Percentiles rank a stretch among this genome's conserved stretches.
phyloP scores from a whole-genome alignment of 2,888 invertebrate species.

The Acleris cristana region DNA sequence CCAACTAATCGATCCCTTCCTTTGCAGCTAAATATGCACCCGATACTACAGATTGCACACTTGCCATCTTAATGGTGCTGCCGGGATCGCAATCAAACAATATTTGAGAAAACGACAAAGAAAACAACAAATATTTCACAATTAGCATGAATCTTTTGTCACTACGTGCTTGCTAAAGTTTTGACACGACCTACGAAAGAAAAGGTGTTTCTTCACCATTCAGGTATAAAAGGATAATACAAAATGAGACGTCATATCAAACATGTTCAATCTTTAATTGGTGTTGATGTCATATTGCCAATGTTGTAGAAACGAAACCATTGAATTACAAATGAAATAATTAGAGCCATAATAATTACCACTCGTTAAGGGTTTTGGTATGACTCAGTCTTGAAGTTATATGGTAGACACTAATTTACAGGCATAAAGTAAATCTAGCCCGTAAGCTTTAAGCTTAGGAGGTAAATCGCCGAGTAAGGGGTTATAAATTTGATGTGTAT shows the following conservation, averaged over 20 bases:
- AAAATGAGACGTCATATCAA: too few relatives aligned
- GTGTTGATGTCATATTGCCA: too few relatives aligned
- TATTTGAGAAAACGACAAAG: neutral
- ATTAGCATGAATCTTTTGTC: too few relatives aligned
- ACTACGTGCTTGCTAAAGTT: too few relatives aligned
- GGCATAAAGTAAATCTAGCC: slow-evolving; percentile 29
- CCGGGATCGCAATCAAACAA: neutral
- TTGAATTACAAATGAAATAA: too few relatives aligned
- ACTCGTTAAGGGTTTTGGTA: too few relatives aligned
- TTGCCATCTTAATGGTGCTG: slow-evolving; percentile 3
- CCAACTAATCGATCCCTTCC: slow-evolving; percentile 71
- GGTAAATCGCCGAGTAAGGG: slow-evolving; percentile 28
- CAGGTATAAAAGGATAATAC: too few relatives aligned
- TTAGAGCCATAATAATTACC: too few relatives aligned
- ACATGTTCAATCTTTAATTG: too few relatives aligned
- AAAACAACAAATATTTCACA: neutral
- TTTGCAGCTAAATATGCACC: slow-evolving; percentile 64
- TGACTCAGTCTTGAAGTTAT: neutral
- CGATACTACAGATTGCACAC: slow-evolving; percentile 42
- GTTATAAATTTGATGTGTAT: slow-evolving; percentile 37
- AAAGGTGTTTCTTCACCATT: too few relatives aligned
- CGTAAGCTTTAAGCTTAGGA: slow-evolving; percentile 19
- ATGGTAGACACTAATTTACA: slow-evolving; percentile 9
- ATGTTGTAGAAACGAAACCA: too few relatives aligned
- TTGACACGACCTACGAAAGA: too few relatives aligned